A percentile compares a stretch with the other conserved stretches of the same genome.
These are phyloP conservation scores for Patiria pectinifera DNA, from an alignment of 53 echinoderm and acorn worm species.

Conservation along the genomic window DNA sequence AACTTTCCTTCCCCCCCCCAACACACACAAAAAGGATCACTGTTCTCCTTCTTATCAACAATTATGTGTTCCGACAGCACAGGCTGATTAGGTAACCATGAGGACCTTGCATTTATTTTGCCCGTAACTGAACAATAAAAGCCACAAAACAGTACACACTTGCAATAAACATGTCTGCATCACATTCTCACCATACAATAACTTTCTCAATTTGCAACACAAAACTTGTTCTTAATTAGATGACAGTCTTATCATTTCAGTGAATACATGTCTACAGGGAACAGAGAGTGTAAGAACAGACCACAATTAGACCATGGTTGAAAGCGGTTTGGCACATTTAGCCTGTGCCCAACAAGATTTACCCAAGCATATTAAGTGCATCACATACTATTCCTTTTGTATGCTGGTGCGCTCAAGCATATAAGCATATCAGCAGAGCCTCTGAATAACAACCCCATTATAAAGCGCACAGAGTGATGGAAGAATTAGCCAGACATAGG, in stretches of 20 bases:
- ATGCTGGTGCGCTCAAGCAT: neutral
- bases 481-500: neutral
- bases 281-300: neutral
- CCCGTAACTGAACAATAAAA: too few relatives aligned
- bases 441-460: neutral
- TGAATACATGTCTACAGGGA: too few relatives aligned
- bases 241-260: too few relatives aligned
- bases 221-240: too few relatives aligned
- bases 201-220: too few relatives aligned
- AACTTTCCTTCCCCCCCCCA: too few relatives aligned
- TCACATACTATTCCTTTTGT: neutral
- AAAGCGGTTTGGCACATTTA: neutral
- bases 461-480: neutral
- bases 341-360: neutral
- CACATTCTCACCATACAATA: too few relatives aligned
- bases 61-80: neutral
- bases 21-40: too few relatives aligned
- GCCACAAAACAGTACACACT: too few relatives aligned
- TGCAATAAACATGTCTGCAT: too few relatives aligned
- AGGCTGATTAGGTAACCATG: neutral
- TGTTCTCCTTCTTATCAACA: neutral
- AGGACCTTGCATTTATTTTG: too few relatives aligned
- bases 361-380: neutral
- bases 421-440: neutral
- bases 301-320: neutral